Evolutionary conservation across 2,888 invertebrate species (phyloP), one percentile per base, ranked within the genome.

Genomic region (Dicranocentrus wangi): DNA sequence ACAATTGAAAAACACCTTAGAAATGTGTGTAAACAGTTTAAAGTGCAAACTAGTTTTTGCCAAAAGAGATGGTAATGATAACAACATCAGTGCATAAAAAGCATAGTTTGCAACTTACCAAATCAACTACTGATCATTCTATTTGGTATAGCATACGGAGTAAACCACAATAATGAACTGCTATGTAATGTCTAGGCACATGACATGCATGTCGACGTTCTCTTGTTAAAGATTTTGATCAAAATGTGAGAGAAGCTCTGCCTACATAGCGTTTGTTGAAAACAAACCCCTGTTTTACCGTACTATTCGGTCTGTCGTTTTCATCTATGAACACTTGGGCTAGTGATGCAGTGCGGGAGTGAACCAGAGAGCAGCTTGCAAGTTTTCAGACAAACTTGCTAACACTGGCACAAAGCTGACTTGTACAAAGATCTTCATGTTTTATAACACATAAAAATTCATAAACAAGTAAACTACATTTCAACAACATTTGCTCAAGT

Each of bases 251-350:
- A 65, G 43, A 43, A 15, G 5, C 7, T n/a, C 32, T 32, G 32
- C 10, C 15, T 47, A 47, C 15, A n/a, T 5, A 47, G 42, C 21
- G 5, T 19, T 21, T 53, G 55, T 55, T 55, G 19, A 21, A 17
- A 61, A 61, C 42, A 19, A 65, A 65, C 42, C 65, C 65, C 58
- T 58, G 58, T 71, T 71, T 60, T 73, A 32, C 65, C 65, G 63
- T 73, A 58, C 39, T 42, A 19, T 60, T 28, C 23, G 28, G n/a
- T 19, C 10, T n/a, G 61, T 39, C 55, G 19, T 10, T 28, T 27
- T 5, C 28, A 2, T 58, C 27, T 13, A 23, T 61, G 39, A 13
- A 28, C 63, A 39, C 42, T 53, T 5, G 15, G 21, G 32, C 53
- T 69, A 28, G 58, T 42, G 72, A 32, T 32, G 61, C 28, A 61